A percentile compares a stretch with the other conserved stretches of the same genome.
These are phyloP conservation scores for Schizothorax lantsangensis DNA, from an alignment of 2,797 vertebrate genomes.

Conservation along the genomic window DNA sequence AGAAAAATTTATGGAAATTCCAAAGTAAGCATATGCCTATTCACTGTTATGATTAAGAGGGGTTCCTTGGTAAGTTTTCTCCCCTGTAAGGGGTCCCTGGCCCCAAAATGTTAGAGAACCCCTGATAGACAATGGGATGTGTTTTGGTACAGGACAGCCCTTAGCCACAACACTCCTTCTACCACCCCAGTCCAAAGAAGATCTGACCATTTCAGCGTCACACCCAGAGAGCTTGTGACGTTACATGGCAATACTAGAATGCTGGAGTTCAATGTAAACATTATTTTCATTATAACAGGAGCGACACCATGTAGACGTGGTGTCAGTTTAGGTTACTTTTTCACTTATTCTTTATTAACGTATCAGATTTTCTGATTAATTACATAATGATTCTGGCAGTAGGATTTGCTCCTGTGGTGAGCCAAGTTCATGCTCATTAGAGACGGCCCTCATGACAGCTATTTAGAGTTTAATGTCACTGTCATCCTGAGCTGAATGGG, in stretches of 20 bases:
- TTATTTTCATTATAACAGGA: background rate
- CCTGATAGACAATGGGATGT: background rate
- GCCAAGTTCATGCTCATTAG: slow-evolving; percentile 50
- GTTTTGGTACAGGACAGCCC: background rate
- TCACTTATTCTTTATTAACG: background rate
- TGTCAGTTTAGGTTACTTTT: slow-evolving; percentile 34
- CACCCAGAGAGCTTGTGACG: background rate
- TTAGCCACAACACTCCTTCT: background rate
- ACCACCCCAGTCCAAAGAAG: background rate
- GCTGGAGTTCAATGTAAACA: background rate
- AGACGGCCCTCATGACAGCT: slow-evolving; percentile 44
- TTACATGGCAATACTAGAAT: background rate
- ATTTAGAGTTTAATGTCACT: slow-evolving; percentile 46
- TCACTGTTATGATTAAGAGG: too few species aligned
- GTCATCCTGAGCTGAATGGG: slow-evolving; percentile 42
- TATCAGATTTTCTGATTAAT: slow-evolving; percentile 27
- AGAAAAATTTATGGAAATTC: too few species aligned
- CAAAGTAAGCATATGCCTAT: too few species aligned
- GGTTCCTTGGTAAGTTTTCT: too few species aligned
- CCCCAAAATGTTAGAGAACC: background rate
- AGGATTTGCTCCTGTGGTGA: background rate
- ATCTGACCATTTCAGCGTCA: background rate
- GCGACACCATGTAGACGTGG: background rate
- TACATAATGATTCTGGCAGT: slow-evolving; percentile 43
- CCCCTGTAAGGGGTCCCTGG: too few species aligned